Evolutionary conservation across 2,113 vertebrate genomes (phyloP).

Genomic region (Mus musculus): DNA sequence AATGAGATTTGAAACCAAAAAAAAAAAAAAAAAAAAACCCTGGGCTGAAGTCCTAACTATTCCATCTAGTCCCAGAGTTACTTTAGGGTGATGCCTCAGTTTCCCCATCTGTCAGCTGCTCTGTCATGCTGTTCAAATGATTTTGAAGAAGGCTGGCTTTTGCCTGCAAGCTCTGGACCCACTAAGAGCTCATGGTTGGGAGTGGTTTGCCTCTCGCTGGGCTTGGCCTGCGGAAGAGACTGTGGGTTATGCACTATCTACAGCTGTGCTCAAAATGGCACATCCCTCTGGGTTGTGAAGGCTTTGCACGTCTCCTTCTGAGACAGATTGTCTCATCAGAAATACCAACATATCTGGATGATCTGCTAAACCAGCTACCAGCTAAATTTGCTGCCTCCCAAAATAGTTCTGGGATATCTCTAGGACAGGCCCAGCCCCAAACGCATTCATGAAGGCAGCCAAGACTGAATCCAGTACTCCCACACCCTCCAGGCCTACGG

Average conservation of each 20-base stretch:
- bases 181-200: accelerated
- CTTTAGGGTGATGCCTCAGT: not conserved
- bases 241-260: not conserved
- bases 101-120: not conserved
- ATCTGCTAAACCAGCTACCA: constrained; percentile 73
- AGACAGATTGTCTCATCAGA: constrained; percentile 79
- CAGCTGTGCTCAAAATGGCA: constrained; percentile 61
- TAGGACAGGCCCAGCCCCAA: constrained; percentile 39
- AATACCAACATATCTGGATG: constrained; percentile 75
- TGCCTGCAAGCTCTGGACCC: not conserved
- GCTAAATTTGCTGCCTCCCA: constrained; percentile 70
- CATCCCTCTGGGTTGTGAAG: constrained; percentile 63
- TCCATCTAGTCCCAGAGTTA: not conserved
- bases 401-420: constrained; percentile 71
- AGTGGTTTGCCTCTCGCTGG: not conserved
- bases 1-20: constrained; percentile 8
- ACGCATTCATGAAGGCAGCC: constrained; percentile 52
- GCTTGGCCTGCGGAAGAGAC: not conserved
- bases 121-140: not conserved
- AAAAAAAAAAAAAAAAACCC: not conserved
- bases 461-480: not conserved
- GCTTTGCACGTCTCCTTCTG: constrained; percentile 60
- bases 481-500: not conserved
- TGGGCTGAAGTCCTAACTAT: not conserved
- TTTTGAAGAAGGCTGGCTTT: not conserved